Base-by-base conservation (phyloP, 2,113 vertebrate genomes). In the Brachyistius frenatus region DNA sequence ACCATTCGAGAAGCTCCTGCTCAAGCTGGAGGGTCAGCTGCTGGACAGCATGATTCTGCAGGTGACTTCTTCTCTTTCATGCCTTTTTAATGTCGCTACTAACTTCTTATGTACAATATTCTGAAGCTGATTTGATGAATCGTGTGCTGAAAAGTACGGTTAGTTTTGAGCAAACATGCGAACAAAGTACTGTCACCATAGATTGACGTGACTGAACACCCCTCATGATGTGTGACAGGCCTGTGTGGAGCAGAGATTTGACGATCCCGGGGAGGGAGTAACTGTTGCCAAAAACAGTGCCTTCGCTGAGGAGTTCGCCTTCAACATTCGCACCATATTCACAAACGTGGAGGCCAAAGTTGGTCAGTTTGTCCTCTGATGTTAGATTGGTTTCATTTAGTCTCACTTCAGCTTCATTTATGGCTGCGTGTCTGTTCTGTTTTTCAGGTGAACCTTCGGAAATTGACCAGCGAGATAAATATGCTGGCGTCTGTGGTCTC, bases 401-500 rank as follows among this genome's bases (percentile, higher is more conserved):
- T 3, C 4, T 60, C 9, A 0, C 2, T 57, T 46, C 54, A 52
- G 30, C 50, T 33, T n/a, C 0, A 33, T 58, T 32, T 60, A 2
- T 55, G 4, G 2, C 7, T 78, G n/a, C 80, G 23, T 71, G 5
- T 82, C 30, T 44, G 55, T 54, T 2, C 47, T 67, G 16, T 67
- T 35, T 84, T 85, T 41, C 91, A 98, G 98, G 98, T 35, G 98
- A 99, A 85, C 96, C 98, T 76, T 96, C 97, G 76, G 98, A 99
- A 93, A 98, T 99, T 65, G 98, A 99, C 88, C 98, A 99, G 95
- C 95, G 98, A 86, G 97, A 99, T 81, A 98, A 98, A 81, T 99
- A 98, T 0, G 95, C 97, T 35, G 95, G 95, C 0, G 91, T 99
- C 68, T 99, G 98, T 86, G 93, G 96, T 30, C 97, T 99, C 33